A percentile compares a stretch with the other conserved stretches of the same genome.
phyloP scores from a whole-genome alignment of 2,888 invertebrate genomes.

The Cataglyphis livida region DNA sequence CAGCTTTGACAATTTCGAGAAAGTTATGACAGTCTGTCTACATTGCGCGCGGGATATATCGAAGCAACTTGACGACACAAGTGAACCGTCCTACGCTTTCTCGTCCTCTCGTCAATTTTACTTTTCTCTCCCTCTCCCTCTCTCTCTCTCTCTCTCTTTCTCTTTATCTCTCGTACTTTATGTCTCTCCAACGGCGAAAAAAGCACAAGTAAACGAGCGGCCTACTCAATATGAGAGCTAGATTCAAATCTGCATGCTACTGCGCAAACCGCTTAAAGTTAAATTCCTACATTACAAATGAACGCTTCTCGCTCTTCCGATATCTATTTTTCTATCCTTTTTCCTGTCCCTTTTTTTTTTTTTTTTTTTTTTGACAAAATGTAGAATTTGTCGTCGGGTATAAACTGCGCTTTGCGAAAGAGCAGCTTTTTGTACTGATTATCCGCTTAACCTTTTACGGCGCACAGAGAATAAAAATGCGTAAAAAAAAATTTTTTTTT shows the following conservation, averaged over 20 bases:
- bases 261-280: conserved; percentile 27
- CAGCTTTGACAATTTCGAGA: conserved; percentile 71
- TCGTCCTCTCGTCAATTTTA: conserved; percentile 52
- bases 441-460: conserved; percentile 46
- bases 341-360: not conserved
- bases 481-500: not conserved
- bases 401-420: conserved; percentile 31
- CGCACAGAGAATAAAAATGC: not conserved
- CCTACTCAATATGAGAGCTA: conserved; percentile 20
- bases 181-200: conserved; percentile 57
- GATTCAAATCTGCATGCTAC: conserved; percentile 22
- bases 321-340: conserved; percentile 36
- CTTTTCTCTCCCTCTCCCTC: conserved; percentile 21
- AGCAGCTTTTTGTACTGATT: conserved; percentile 2
- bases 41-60: conserved; percentile 66
- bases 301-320: conserved; percentile 32
- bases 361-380: not conserved
- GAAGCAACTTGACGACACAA: conserved; percentile 72
- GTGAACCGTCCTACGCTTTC: conserved; percentile 68
- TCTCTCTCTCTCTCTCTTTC: not conserved
- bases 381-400: conserved; percentile 42
- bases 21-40: conserved; percentile 76
- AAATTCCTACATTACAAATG: conserved; percentile 42
- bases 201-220: conserved; percentile 64
- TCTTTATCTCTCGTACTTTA: not conserved